Base-by-base conservation (phyloP, 2,888 invertebrate genomes). In the Dynastes grantii region DNA sequence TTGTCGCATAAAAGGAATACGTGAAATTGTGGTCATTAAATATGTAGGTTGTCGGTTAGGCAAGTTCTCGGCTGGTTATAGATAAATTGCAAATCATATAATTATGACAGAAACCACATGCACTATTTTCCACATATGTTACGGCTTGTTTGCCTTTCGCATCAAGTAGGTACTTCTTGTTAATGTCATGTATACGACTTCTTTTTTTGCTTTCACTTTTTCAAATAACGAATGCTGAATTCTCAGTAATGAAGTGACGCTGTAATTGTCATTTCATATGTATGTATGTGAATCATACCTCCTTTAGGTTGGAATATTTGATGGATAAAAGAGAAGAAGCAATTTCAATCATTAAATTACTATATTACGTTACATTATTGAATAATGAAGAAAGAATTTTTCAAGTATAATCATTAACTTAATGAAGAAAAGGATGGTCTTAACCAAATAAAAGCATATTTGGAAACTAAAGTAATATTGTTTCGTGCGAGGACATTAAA, bases 191-290 rank as follows among this genome's bases (percentile, higher is more conserved):
- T 29, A 16, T 22, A 9, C 22, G 22, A 49, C 22, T 45, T 27
- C 27, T 67, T 67, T 67, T 49, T 67, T 22, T 67, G 67, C 67
- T 67, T 67, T 67, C 67, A 67, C 67, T 67, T 45, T 67, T 67
- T 45, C 64, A 3, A 6, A 67, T 67, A 45, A 67, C 49, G 45
- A n/a, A 45, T 45, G 8, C 53, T 16, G 53, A 53, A 22, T 58
- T 58, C 55, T 58, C 2, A 16, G 55, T 58, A 58, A n/a, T 27
- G 16, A 58, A 22, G 5, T 58, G 55, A 58, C 22, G 55, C 22
- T 58, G n/a, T 45, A 45, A 45, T 45, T 5, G 32, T 37, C 32
- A 37, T 37, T 37, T 37, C 32, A 37, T 37, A 37, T 37, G n/a
- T 37, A 37, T 37, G n/a, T 53, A 53, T 53, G 13, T 53, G 53